Base-by-base conservation (phyloP, 2,888 invertebrate genomes). In the Stegophylla sp. region DNA sequence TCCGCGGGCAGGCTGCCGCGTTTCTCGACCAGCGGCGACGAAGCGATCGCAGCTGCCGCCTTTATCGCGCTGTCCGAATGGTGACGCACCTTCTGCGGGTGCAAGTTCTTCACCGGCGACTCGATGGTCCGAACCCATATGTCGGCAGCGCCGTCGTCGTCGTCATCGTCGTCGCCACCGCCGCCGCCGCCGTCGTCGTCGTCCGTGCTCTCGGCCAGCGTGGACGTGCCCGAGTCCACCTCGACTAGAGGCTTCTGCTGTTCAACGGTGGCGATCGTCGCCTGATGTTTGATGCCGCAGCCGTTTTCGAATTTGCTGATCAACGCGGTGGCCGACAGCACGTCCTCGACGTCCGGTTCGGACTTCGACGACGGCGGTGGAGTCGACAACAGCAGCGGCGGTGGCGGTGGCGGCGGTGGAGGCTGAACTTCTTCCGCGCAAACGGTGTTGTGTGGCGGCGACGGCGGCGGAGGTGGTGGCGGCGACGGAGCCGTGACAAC, bases 121-220 rank as follows among this genome's bases (percentile, higher is more conserved):
- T 85, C 85, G 34, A 85, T 85, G 5, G 84, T 83, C 48, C 85
- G 74, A 10, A 85, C 84, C 85, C 85, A 85, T 53, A 85, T 85
- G 63, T 85, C 85, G 7, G 85, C 85, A 4, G 85, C 84, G 13
- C 84, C 85, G 20, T 84, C 84, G 67, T 84, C 84, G 13, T 85
- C 84, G 20, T 83, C 84, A 43, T 84, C 84, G 28, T 64, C 74
- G 23, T 48, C 66, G 10, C 10, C 76, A 5, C 84, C 84, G 17
- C 26, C 74, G n/a, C 26, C 67, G n/a, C 23, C 69, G 26, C 45
- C 13, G 1, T 82, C 75, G n/a, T 77, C 82, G 23, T 77, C 77
- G 69, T 77, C 77, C n/a, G 79, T 79, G n/a, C 61, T 79, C 51
- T 79, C 79, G 23, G 79, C 79, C 61, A 79, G n/a, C 71, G 79